Base-by-base conservation (phyloP, 1,140 invertebrate genomes). In the Polyergus mexicanus region DNA sequence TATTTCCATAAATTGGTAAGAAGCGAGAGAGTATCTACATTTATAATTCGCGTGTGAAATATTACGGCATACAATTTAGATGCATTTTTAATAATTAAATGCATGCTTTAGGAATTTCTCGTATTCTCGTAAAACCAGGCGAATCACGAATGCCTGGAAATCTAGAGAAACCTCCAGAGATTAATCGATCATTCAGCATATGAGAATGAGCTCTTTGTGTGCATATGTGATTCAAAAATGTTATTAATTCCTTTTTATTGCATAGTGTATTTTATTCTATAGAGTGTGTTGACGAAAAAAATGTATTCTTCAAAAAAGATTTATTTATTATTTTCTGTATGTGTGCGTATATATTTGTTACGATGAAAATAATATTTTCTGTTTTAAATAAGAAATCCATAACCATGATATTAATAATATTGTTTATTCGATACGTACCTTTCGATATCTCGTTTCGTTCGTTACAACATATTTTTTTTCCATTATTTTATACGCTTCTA, bases 131-230 rank as follows among this genome's bases (percentile, higher is more conserved):
- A 80, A 68, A 80, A 22, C 62, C 51, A 78, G 13, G 76, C n/a
- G 44, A n/a, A 68, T 68, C 76, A 44, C 7, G 44, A 32, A 68
- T 78, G 69, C 63, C 63, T 69, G 44, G 44, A 10, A 80, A 80
- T 80, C 28, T 44, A 54, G 32, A 22, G 13, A 47, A 66, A 80
- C 44, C 44, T 38, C 63, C 41, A 51, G 63, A 69, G 76, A 80
- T 80, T 80, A 80, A 80, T 80, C 38, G 63, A 54, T 80, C 69
- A 80, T 80, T 80, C 35, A n/a, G n/a, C n/a, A 80, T 69, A 68
- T 54, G 76, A 80, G 76, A 51, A 78, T 78, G n/a, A n/a, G 11
- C 38, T 66, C 32, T 32, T 10, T 35, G 1, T 63, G 16, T 10
- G 28, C 32, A 66, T 25, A 51, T 66, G 38, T 19, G 3, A 66